These are phyloP conservation scores for Lutraria rhynchaena DNA, from an alignment of 1,140 invertebrate species.

Conservation along the genomic window DNA sequence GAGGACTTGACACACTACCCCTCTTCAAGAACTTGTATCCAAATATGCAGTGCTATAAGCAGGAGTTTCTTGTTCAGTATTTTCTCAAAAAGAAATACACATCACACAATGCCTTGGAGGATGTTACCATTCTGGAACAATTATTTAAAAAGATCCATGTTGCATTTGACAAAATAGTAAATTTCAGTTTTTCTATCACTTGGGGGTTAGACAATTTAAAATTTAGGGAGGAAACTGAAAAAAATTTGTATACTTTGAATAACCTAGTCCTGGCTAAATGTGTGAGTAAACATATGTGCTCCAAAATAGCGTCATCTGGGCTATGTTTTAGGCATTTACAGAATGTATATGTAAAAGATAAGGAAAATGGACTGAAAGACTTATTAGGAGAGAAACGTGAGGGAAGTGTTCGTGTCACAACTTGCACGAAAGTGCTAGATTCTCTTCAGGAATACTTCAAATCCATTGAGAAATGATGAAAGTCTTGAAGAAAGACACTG, in stretches of 20 bases:
- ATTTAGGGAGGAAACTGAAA: too few relatives aligned
- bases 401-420: too few relatives aligned
- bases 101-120: conserved; percentile 14
- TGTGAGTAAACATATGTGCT: not conserved
- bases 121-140: not conserved
- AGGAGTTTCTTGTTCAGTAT: not conserved
- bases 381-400: not conserved
- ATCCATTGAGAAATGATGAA: too few relatives aligned
- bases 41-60: not conserved
- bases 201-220: not conserved
- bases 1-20: not conserved
- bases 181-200: not conserved
- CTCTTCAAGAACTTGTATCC: conserved; percentile 10
- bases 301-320: not conserved
- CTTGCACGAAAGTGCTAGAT: too few relatives aligned
- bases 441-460: too few relatives aligned
- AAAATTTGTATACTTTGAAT: not conserved
- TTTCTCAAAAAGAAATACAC: not conserved
- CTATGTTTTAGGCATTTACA: not conserved
- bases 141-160: not conserved
- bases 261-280: not conserved
- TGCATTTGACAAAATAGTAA: not conserved
- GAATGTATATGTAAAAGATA: too few relatives aligned
- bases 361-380: not conserved
- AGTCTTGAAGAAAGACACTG: too few relatives aligned